Evolutionary conservation across 1,140 invertebrate species (phyloP), one percentile per base, ranked within the genome.

Genomic region (Aphidius gifuensis): DNA sequence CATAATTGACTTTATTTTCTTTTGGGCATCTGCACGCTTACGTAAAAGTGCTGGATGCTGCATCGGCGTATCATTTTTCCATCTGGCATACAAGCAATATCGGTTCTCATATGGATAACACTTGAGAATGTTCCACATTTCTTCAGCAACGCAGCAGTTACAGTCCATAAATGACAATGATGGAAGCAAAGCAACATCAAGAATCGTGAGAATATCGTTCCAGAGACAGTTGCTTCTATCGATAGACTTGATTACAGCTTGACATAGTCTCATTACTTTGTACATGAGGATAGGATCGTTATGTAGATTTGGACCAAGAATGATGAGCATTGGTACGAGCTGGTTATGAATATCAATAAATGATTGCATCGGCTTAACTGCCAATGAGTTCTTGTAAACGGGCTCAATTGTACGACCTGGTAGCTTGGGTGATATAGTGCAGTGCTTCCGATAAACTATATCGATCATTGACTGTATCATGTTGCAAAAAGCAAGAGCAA

Each of bases 1-100:
- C 92, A 99, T 97, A 6, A 98, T 91, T 64, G 94, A 94, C 74
- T 97, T 97, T 6, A 97, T 92, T 71, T 92, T 90, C 69, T 97
- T 94, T 61, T 96, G 85, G 1, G 91, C 88, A 71, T 95, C 90
- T 1, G 92, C 94, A 56, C 90, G 86, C 46, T 91, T 90, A 45
- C 89, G 84, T 64, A 97, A 85, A 16, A 99, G 77, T 42, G 89
- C 85, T 0, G 96, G 90, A 79, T 97, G 92, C 45, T 88, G 80
- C 43, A 86, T 81, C 61, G 92, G 92, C 4, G 91, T 90, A 51
- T 94, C 91, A 71, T 92, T 93, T 75, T 98, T 98, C 96, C 96
- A 99, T 55, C 92, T 86, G 2, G 90, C 90, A 77, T 98, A 98
- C 42, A 98, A 80, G 67, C 91, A 89, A 75, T 97, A 98, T 61